Conservation (phyloP, 2,113 vertebrate genomes). For the Apodemus speciosus region DNA sequence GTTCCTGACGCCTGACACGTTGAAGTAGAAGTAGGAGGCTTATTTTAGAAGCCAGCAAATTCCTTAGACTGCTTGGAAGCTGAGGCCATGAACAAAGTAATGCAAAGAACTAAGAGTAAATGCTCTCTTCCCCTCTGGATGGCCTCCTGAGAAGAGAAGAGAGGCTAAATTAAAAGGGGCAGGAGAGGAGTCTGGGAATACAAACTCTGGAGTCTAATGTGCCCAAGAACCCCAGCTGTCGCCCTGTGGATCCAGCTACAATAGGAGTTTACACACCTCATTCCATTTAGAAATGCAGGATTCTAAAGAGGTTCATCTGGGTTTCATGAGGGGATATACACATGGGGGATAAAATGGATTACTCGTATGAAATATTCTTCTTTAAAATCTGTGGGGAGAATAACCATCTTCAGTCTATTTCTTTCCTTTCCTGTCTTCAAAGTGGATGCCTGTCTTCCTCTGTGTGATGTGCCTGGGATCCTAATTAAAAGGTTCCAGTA, state of each 20-base stretch:
- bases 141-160: background rate
- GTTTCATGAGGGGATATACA: background rate
- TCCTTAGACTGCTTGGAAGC: background rate
- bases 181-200: background rate
- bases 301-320: background rate
- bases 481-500: background rate
- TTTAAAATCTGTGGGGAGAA: slow-evolving; percentile 50
- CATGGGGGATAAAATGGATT: background rate
- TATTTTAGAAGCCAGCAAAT: slow-evolving; percentile 5
- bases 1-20: background rate
- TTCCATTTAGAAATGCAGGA: slow-evolving; percentile 56
- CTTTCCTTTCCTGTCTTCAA: slow-evolving; percentile 11
- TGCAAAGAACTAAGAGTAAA: background rate
- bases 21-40: background rate
- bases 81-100: background rate
- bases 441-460: background rate
- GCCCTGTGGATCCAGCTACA: background rate
- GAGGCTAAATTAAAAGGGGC: background rate
- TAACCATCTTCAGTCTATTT: slow-evolving; percentile 16
- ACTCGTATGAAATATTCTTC: slow-evolving; percentile 50
- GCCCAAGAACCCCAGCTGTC: background rate
- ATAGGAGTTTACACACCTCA: background rate
- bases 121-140: background rate
- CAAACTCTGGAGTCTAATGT: background rate
- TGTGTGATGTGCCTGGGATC: background rate